Evolutionary conservation across 1,140 invertebrate genomes (phyloP).

Genomic region (Drosophila obscura): DNA sequence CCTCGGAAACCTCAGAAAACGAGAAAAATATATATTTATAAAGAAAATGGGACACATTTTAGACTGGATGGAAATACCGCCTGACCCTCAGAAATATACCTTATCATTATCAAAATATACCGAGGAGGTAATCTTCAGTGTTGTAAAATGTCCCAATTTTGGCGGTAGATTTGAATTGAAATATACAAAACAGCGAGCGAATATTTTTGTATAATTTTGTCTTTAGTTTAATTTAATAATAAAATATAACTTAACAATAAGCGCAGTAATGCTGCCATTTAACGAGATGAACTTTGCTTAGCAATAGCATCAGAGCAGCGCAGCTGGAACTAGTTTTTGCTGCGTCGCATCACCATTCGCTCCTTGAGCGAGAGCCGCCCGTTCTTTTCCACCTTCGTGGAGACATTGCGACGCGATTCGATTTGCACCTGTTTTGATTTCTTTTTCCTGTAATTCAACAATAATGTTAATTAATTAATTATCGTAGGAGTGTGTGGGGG

Average conservation of each 20-base stretch:
- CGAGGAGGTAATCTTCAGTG: no score
- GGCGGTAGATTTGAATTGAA: background rate
- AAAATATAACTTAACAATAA: slow-evolving; percentile 47
- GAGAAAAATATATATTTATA: no score
- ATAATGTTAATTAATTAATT: background rate
- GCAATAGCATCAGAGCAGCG: slow-evolving; percentile 30
- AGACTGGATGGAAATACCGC: no score
- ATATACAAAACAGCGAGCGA: background rate
- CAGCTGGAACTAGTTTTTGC: slow-evolving; percentile 58
- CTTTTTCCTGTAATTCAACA: slow-evolving; percentile 85
- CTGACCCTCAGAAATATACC: no score
- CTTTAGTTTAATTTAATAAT: slow-evolving; percentile 19
- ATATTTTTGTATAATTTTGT: slow-evolving; percentile 2
- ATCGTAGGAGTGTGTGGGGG: background rate
- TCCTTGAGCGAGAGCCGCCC: slow-evolving; percentile 86
- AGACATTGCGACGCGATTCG: slow-evolving; percentile 83
- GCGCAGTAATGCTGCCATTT: slow-evolving; percentile 29
- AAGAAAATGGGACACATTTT: no score
- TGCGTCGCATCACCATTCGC: slow-evolving; percentile 83
- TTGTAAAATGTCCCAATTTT: no score
- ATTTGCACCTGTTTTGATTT: slow-evolving; percentile 87
- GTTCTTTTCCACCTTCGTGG: slow-evolving; percentile 85
- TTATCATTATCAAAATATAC: no score
- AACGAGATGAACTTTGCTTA: slow-evolving; percentile 47
- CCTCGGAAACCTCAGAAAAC: no score